Base-by-base conservation (phyloP, 2,113 vertebrate genomes). In the Larimichthys crocea region DNA sequence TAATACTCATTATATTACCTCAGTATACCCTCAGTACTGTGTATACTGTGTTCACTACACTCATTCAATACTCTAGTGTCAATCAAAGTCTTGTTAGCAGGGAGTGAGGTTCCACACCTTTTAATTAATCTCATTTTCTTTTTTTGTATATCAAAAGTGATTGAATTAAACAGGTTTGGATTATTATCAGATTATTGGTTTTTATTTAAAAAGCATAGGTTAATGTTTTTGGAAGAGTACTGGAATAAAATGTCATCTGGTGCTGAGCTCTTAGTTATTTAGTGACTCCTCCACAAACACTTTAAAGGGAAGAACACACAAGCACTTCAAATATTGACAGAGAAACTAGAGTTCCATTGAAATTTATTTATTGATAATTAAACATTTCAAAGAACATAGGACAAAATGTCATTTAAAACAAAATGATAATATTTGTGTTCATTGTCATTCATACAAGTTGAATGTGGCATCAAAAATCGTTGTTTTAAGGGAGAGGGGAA, bases 321-420 rank as follows among this genome's bases (percentile, higher is more conserved):
- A 35, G 15, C n/a, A 16, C 6, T 57, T 26, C 12, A 84, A 84
- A 85, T 48, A 91, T 72, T 75, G 66, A 92, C 82, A 79, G 17
- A 86, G 26, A 76, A 35, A 16, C 42, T 46, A 53, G 46, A 31
- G 5, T 78, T 89, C 60, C 64, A 76, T 90, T 91, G 79, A 90
- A 92, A 86, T 73, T 82, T 2, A 87, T 94, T 94, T 94, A 94
- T 93, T 94, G 91, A 93, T 93, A 90, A 89, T 91, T 90, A 92
- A 93, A 89, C 92, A 91, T 83, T 84, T 90, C 80, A 89, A 92
- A 92, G 80, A 92, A 92, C 90, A 93, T 78, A 74, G 74, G 76
- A 92, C 91, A 92, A 88, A 94, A 94, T 75, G 89, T 85, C 84
- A 85, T 88, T 93, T 91, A 91, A 92, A 94, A 94, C 90, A 92